Evolutionary conservation across 2,888 invertebrate genomes (phyloP).

Genomic region (Cepaea hortensis): DNA sequence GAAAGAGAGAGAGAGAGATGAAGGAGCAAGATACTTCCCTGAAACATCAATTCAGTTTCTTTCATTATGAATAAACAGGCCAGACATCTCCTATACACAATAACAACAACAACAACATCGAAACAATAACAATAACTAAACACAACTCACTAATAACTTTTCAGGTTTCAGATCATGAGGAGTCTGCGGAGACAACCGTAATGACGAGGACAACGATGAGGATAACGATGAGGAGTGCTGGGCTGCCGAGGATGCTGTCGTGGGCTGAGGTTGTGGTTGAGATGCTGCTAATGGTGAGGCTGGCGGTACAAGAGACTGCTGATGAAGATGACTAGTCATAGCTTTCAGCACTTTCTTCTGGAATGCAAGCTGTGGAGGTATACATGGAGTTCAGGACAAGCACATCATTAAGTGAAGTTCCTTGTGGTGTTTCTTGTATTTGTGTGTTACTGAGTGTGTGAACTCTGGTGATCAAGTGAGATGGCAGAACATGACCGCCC

Average conservation of each 20-base stretch:
- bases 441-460: too few species aligned
- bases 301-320: conserved; percentile 22
- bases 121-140: not conserved
- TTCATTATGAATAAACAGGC: too few species aligned
- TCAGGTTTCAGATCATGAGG: conserved; percentile 25
- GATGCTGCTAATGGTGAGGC: not conserved
- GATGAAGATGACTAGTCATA: conserved; percentile 37
- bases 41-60: too few species aligned
- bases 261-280: conserved; percentile 30
- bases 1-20: too few species aligned
- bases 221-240: not conserved
- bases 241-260: conserved; percentile 4
- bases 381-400: not conserved
- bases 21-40: too few species aligned
- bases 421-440: too few species aligned
- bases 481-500: too few species aligned
- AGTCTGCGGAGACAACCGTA: conserved; percentile 22
- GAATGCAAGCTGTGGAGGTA: conserved; percentile 38
- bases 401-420: too few species aligned
- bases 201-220: conserved; percentile 13
- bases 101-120: too few species aligned
- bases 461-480: too few species aligned
- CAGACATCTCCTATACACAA: too few species aligned
- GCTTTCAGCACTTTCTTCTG: conserved; percentile 44
- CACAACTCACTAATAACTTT: conserved; percentile 13